Conservation (phyloP, 2,888 invertebrate genomes). For the Salticus scenicus region DNA sequence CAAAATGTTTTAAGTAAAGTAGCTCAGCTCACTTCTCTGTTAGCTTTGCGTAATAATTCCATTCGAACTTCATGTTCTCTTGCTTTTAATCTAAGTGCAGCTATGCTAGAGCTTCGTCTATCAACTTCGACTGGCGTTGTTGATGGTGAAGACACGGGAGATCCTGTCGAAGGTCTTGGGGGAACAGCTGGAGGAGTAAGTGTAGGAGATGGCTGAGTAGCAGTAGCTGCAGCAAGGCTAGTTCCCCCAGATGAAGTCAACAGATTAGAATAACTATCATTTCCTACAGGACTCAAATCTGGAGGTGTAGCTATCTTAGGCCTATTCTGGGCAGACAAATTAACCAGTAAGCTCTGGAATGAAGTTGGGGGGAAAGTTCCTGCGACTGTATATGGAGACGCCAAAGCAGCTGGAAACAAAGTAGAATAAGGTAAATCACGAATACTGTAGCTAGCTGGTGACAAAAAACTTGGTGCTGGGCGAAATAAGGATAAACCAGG, state of each 20-base stretch:
- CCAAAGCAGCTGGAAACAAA: slow-evolving; percentile 46
- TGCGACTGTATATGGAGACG: slow-evolving; percentile 60
- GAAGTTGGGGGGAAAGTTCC: slow-evolving; percentile 77
- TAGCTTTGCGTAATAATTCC: slow-evolving; percentile 66
- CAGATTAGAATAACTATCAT: slow-evolving; percentile 29
- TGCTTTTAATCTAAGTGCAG: slow-evolving; percentile 89
- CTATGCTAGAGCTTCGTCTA: slow-evolving; percentile 82
- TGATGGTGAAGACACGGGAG: slow-evolving; percentile 52
- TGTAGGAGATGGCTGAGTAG: slow-evolving; percentile 48
- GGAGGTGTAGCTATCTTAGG: slow-evolving; percentile 57
- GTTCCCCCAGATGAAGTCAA: slow-evolving; percentile 14
- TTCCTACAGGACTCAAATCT: slow-evolving; percentile 51
- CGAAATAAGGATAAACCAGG: slow-evolving; percentile 54
- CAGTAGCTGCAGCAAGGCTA: slow-evolving; percentile 57
- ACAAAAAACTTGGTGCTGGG: slow-evolving; percentile 48
- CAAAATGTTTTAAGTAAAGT: not conserved
- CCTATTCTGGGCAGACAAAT: slow-evolving; percentile 79
- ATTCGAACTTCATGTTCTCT: slow-evolving; percentile 84
- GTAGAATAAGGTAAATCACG: slow-evolving; percentile 59
- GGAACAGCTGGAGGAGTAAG: slow-evolving; percentile 41
- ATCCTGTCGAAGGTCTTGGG: slow-evolving; percentile 40
- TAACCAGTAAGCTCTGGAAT: slow-evolving; percentile 89
- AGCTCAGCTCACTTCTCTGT: slow-evolving; percentile 66
- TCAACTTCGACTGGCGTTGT: slow-evolving; percentile 73
- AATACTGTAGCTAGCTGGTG: slow-evolving; percentile 52